Base-by-base conservation (phyloP, 2,797 vertebrate species). In the Miichthys miiuy region DNA sequence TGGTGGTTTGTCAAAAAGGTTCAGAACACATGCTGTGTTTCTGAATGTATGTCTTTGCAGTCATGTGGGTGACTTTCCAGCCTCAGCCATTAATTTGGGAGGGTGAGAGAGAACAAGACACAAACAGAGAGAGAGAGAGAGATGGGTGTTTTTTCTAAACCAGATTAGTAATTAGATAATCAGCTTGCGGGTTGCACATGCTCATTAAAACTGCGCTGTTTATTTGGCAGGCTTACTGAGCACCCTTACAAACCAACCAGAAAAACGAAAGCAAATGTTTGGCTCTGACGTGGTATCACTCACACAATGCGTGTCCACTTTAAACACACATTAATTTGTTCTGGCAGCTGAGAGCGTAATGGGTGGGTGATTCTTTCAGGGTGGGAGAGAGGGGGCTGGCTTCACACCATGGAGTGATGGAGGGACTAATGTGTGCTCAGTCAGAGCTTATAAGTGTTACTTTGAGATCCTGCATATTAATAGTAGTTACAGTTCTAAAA, bases 251-350 rank as follows among this genome's bases (percentile, higher is more conserved):
- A 91, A 87, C 72, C 84, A 87, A 82, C 73, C 66, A 46, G 83
- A 78, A 89, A 93, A 94, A 87, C 67, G 67, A 92, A 93, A 91
- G 80, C 91, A 91, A 91, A 88, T 88, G 88, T 90, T 86, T 88
- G 90, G 89, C 83, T 11, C 75, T 12, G 68, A 55, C 23, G 47
- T 25, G 38, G 62, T 75, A 70, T 83, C 79, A 44, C 82, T 84
- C 76, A 72, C 83, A 70, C 76, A 56, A 63, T 82, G 50, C 44
- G 72, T 69, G 64, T 63, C 84, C 77, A 75, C 64, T 74, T 82
- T 77, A 56, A 83, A 85, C 63, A 60, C 20, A 44, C 77, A 75
- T 58, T 82, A 5, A 86, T 83, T 88, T 1, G 13, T 68, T 75
- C 63, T 85, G 80, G 81, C 87, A 83, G 80, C 81, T 83, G 78